Conservation (phyloP, 1,140 invertebrate species). For the Saccostrea echinata region DNA sequence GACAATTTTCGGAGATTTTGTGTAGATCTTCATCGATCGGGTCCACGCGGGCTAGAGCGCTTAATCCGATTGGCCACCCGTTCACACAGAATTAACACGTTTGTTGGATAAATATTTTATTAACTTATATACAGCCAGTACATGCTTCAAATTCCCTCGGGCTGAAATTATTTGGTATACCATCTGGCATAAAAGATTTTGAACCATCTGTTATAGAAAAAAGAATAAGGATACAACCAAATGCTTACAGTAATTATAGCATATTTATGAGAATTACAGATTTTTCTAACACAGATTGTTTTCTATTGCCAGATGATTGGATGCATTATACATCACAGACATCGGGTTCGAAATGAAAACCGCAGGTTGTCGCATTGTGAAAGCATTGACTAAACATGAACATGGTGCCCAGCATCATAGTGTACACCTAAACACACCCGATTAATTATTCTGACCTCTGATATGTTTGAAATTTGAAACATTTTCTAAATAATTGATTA, state of each 20-base stretch:
- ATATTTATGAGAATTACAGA: background rate
- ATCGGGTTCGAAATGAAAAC: background rate
- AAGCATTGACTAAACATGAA: background rate
- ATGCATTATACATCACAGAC: conserved; percentile 30
- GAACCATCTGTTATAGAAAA: conserved; percentile 7
- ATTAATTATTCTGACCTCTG: conserved; percentile 13
- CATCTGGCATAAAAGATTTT: conserved; percentile 30
- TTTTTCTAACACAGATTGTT: background rate
- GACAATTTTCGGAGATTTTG: conserved; percentile 28
- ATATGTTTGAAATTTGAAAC: background rate
- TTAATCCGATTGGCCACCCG: conserved; percentile 21
- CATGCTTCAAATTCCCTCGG: conserved; percentile 35
- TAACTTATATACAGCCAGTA: conserved; percentile 37
- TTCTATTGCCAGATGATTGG: background rate
- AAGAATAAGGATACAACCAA: background rate
- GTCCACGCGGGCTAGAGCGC: background rate
- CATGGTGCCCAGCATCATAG: background rate
- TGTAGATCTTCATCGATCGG: conserved; percentile 16
- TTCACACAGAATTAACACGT: conserved; percentile 21
- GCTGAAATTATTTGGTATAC: conserved; percentile 21
- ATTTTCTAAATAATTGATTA: background rate
- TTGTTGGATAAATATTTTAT: conserved; percentile 31
- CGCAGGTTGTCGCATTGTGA: background rate
- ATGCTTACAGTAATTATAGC: conserved; percentile 5
- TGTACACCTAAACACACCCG: background rate